A percentile compares a stretch with the other conserved stretches of the same genome.
phyloP scores from a whole-genome alignment of 2,888 invertebrate genomes.

The Lepidocyrtinus sp. region DNA sequence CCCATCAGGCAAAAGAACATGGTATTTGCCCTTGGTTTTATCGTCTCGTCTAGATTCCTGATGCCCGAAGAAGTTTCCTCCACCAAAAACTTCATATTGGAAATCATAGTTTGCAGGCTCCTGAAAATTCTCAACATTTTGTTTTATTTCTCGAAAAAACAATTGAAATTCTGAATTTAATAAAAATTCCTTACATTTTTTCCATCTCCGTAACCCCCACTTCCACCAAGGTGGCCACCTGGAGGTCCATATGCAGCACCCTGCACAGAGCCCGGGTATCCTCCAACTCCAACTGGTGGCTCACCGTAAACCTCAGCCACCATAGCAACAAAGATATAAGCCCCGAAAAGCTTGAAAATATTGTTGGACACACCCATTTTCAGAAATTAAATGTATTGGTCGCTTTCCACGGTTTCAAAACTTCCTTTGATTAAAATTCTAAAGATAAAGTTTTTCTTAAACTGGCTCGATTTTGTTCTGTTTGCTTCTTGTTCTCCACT shows the following conservation, averaged over 20 bases:
- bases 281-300: slow-evolving; percentile 26
- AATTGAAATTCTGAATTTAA: not conserved
- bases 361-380: no score
- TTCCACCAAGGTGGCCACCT: not conserved
- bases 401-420: not conserved
- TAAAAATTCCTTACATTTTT: slow-evolving; percentile 22
- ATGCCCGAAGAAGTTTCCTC: slow-evolving; percentile 64
- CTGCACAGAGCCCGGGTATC: slow-evolving; percentile 28
- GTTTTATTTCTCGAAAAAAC: not conserved
- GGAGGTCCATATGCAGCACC: slow-evolving; percentile 36
- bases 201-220: slow-evolving; percentile 32
- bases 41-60: slow-evolving; percentile 55
- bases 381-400: no score
- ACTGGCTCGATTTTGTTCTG: no score
- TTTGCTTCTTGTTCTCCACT: not conserved
- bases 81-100: slow-evolving; percentile 64
- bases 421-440: not conserved
- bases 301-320: not conserved
- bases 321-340: not conserved
- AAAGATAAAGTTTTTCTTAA: not conserved
- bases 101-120: slow-evolving; percentile 67
- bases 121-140: slow-evolving; percentile 24
- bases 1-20: slow-evolving; percentile 64
- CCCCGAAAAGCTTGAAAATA: not conserved
- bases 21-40: slow-evolving; percentile 60